A percentile compares a stretch with the other conserved stretches of the same genome.
phyloP scores from a whole-genome alignment of 2,797 vertebrate species.

The Notolabrus celidotus region DNA sequence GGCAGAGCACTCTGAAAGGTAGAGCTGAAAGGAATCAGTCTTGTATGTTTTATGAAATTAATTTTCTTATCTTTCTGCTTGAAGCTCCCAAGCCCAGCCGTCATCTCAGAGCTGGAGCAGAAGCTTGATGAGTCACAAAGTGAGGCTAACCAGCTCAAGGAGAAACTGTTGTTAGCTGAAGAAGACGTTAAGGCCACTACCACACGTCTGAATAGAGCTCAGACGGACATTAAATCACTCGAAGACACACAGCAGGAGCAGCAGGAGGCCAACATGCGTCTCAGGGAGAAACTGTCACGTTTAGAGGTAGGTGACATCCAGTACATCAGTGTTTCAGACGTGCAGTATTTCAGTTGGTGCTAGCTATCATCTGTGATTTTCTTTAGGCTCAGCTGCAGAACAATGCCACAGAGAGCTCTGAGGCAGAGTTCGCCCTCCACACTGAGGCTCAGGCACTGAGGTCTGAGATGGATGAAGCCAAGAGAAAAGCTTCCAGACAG shows the following conservation, averaged over 20 bases:
- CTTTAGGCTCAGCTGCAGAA: conserved; percentile 84
- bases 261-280: conserved; percentile 82
- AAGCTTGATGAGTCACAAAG: conserved; percentile 82
- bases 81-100: conserved; percentile 82
- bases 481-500: conserved; percentile 83
- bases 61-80: conserved; percentile 4
- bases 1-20: no score
- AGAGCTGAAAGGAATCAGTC: no score
- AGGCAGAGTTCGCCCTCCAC: conserved; percentile 88
- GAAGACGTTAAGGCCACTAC: conserved; percentile 85
- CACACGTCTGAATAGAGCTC: conserved; percentile 59
- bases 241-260: conserved; percentile 77
- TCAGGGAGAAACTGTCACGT: conserved; percentile 88
- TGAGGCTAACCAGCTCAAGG: conserved; percentile 85
- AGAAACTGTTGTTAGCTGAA: conserved; percentile 85
- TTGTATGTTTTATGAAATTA: not conserved
- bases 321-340: no score
- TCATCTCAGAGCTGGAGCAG: conserved; percentile 80
- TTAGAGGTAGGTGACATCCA: conserved; percentile 86
- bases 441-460: conserved; percentile 85
- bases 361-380: conserved; percentile 13
- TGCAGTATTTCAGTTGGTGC: not conserved
- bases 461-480: conserved; percentile 88
- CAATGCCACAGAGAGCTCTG: conserved; percentile 81
- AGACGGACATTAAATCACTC: conserved; percentile 69